Conservation (phyloP, 2,797 vertebrate genomes). For the Cyprinella venusta region DNA sequence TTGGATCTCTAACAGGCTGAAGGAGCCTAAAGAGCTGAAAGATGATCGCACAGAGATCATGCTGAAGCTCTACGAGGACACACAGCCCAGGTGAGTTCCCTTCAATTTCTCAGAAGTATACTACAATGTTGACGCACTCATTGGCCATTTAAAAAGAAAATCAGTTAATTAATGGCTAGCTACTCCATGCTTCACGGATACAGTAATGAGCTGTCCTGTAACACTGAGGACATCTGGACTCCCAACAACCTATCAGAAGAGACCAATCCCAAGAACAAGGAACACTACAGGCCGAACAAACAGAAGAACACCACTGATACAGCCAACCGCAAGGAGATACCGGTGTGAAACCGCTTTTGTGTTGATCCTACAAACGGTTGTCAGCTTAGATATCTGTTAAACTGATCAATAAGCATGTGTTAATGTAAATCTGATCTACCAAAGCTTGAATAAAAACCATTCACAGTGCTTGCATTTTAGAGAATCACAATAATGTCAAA, state of each 20-base stretch:
- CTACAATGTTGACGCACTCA: not conserved
- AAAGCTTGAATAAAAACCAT: not conserved
- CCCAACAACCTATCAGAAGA: conserved; percentile 55
- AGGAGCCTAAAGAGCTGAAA: conserved; percentile 72
- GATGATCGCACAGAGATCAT: conserved; percentile 71
- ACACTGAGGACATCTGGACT: conserved; percentile 59
- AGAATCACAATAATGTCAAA: not conserved
- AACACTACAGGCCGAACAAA: conserved; percentile 66
- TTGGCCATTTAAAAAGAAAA: not conserved
- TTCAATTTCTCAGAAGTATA: not conserved
- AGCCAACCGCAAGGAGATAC: not conserved
- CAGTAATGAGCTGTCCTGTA: conserved; percentile 59
- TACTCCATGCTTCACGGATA: conserved; percentile 23
- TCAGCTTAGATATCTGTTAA: not conserved
- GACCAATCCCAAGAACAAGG: conserved; percentile 66
- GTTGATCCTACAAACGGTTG: not conserved
- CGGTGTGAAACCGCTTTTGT: conserved; percentile 43
- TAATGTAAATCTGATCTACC: not conserved
- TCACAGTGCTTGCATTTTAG: not conserved
- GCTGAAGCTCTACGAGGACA: conserved; percentile 66
- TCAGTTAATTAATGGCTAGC: not conserved
- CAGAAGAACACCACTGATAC: conserved; percentile 48
- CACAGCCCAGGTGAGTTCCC: conserved; percentile 68
- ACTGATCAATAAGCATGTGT: not conserved
- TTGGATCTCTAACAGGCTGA: conserved; percentile 70